phyloP scores from a whole-genome alignment of 2,797 vertebrate genomes.

The Spatula clypeata region DNA sequence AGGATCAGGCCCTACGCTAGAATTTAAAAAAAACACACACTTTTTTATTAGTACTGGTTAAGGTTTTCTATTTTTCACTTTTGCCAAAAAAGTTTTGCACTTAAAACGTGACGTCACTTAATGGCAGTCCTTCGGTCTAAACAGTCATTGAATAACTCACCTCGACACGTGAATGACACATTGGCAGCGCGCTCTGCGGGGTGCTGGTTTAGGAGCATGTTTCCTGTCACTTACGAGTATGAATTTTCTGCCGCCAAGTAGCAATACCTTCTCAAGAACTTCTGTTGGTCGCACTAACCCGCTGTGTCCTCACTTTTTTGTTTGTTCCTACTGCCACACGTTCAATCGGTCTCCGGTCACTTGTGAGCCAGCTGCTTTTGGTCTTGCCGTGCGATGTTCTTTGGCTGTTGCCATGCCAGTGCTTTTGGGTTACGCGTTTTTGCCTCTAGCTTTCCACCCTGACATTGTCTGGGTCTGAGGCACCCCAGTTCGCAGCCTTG shows the following conservation, averaged over 20 bases:
- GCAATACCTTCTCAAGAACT: slow-evolving; percentile 45
- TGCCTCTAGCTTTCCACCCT: background rate
- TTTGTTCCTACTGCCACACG: background rate
- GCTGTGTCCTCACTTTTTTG: background rate
- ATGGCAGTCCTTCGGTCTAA: slow-evolving; percentile 42
- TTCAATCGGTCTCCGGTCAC: background rate
- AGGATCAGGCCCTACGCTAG: slow-evolving; percentile 67
- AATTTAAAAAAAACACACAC: slow-evolving; percentile 69
- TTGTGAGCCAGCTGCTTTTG: background rate
- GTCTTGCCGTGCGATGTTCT: background rate
- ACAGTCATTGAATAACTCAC: background rate
- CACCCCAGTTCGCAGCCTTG: background rate
- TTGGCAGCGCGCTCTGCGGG: background rate
- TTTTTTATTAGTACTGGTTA: slow-evolving; percentile 86
- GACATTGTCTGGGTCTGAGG: fast-evolving
- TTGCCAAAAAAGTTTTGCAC: slow-evolving; percentile 91
- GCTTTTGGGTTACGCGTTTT: background rate
- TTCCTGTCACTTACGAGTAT: background rate
- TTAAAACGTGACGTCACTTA: slow-evolving; percentile 75
- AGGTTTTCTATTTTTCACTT: slow-evolving; percentile 93
- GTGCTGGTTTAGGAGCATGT: background rate
- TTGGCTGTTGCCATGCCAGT: background rate
- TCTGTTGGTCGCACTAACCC: background rate
- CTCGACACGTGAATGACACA: background rate
- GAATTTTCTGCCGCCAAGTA: slow-evolving; percentile 17